phyloP scores from a whole-genome alignment of 1,140 invertebrate species.

The Lutraria rhynchaena region DNA sequence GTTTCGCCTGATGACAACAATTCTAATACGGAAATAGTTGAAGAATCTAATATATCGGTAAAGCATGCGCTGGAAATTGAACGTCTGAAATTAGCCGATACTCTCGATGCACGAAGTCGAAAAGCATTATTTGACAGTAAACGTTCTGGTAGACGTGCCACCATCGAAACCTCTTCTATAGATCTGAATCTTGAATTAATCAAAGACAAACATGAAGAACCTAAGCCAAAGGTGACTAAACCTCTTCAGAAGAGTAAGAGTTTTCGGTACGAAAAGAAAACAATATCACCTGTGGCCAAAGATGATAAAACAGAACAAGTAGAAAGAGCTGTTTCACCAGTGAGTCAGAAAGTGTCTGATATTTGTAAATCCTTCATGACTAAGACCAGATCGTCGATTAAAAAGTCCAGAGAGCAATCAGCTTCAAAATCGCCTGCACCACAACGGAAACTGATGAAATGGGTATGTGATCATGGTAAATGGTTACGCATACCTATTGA shows the following conservation, averaged over 20 bases:
- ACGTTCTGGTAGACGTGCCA: conserved; percentile 4
- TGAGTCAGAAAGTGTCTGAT: conserved; percentile 46
- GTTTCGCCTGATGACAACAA: not conserved
- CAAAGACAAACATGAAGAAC: conserved; percentile 8
- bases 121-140: conserved; percentile 5
- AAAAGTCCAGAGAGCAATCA: not conserved
- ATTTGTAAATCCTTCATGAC: conserved; percentile 48
- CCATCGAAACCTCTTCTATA: conserved; percentile 29
- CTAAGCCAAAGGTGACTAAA: not conserved
- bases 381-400: conserved; percentile 16
- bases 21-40: conserved; percentile 4
- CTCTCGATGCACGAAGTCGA: not conserved
- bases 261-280: conserved; percentile 19
- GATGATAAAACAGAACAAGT: not conserved
- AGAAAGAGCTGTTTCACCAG: not conserved
- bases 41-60: conserved; percentile 55
- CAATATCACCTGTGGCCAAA: not conserved
- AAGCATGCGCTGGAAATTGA: conserved; percentile 30
- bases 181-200: conserved; percentile 3
- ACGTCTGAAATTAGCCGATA: conserved; percentile 14
- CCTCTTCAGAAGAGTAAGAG: conserved; percentile 25
- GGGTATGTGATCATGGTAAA: conserved; percentile 49
- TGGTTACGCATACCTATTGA: conserved; percentile 50
- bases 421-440: conserved; percentile 32
- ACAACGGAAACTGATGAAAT: conserved; percentile 52